Conservation (phyloP, 1,140 invertebrate species). For the Anoplolepis gracilipes region DNA sequence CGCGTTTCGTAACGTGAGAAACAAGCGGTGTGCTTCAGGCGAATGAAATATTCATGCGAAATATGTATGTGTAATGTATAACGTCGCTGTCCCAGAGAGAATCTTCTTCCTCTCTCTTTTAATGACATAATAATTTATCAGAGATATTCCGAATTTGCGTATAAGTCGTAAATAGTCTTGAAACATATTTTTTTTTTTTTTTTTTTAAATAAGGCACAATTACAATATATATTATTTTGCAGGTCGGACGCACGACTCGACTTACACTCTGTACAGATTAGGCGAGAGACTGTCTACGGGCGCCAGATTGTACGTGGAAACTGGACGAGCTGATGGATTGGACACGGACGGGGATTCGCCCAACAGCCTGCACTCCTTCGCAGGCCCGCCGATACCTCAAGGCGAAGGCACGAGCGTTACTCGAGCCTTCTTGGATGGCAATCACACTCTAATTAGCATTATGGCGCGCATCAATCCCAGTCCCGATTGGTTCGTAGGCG, state of each 20-base stretch:
- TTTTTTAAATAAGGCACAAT: background rate
- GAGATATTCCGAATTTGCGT: background rate
- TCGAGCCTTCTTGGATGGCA: conserved; percentile 95
- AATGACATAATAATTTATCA: background rate
- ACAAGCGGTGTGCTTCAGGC: background rate
- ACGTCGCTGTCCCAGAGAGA: background rate
- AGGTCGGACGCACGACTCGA: conserved; percentile 95
- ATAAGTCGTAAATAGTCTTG: background rate
- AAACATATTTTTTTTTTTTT: too few relatives aligned
- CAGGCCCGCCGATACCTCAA: conserved; percentile 90
- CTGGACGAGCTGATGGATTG: conserved; percentile 90
- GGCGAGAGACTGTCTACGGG: conserved; percentile 91
- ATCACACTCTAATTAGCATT: conserved; percentile 95
- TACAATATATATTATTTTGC: conserved; percentile 78
- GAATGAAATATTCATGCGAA: conserved; percentile 33
- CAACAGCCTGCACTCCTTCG: conserved; percentile 91
- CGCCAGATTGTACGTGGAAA: conserved; percentile 94
- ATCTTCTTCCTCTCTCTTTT: background rate
- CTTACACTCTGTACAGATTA: conserved; percentile 92
- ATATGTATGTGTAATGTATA: background rate
- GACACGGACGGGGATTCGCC: conserved; percentile 87
- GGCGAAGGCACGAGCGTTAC: conserved; percentile 93
- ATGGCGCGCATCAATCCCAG: conserved; percentile 96
- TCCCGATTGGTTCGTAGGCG: conserved; percentile 99
- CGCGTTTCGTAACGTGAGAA: background rate